phyloP scores from a whole-genome alignment of 1,140 invertebrate genomes.

The Drosophila carrolli region DNA sequence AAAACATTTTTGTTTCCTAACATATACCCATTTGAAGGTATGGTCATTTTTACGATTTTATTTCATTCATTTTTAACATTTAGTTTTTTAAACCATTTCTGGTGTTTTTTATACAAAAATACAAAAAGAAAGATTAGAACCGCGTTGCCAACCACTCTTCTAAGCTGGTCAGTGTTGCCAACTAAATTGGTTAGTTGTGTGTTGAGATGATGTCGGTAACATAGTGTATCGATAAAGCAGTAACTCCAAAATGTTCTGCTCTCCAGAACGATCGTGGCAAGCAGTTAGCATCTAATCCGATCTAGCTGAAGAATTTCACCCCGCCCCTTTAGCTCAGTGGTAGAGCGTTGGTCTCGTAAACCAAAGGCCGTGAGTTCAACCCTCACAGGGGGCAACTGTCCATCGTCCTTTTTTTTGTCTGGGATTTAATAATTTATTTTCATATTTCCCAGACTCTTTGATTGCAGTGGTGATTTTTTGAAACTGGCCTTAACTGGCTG shows the following conservation, averaged over 20 bases:
- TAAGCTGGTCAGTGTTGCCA: too few relatives aligned
- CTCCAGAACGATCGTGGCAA: slow-evolving; percentile 23
- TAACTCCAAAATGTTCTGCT: slow-evolving; percentile 1
- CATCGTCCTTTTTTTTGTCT: background rate
- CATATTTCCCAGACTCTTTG: slow-evolving; percentile 6
- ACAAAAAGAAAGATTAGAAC: too few relatives aligned
- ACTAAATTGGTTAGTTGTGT: too few relatives aligned
- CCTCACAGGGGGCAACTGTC: slow-evolving; percentile 86
- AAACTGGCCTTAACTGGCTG: slow-evolving; percentile 46
- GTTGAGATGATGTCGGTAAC: too few relatives aligned
- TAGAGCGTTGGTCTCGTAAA: slow-evolving; percentile 97
- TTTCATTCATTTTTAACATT: too few relatives aligned
- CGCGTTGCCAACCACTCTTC: too few relatives aligned
- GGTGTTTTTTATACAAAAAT: too few relatives aligned
- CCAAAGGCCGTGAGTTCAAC: slow-evolving; percentile 96
- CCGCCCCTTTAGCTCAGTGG: slow-evolving; percentile 95
- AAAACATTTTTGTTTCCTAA: too few relatives aligned
- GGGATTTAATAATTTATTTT: slow-evolving; percentile 3
- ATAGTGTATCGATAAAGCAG: too few relatives aligned
- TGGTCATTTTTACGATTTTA: too few relatives aligned
- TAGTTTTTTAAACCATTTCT: too few relatives aligned
- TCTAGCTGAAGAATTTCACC: background rate
- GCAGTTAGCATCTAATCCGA: background rate
- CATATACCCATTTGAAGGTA: too few relatives aligned
- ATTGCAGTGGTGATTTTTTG: slow-evolving; percentile 8